These are phyloP conservation scores for Tetragonisca angustula DNA, from an alignment of 2,888 invertebrate species.

Conservation along the genomic window DNA sequence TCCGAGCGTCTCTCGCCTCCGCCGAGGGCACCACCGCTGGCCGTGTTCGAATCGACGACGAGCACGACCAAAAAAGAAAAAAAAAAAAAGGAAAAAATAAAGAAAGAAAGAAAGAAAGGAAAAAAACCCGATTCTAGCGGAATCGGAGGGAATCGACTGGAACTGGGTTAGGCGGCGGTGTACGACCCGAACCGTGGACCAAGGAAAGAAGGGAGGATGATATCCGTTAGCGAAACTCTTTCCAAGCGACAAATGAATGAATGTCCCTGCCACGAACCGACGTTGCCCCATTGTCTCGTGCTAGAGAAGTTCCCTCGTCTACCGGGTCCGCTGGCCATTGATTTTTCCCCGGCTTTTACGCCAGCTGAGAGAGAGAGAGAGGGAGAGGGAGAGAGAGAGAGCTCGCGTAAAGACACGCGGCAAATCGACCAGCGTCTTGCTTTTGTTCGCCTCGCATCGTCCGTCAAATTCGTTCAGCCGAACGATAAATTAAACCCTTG, in stretches of 20 bases:
- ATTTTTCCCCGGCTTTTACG: slow-evolving; percentile 56
- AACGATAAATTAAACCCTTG: slow-evolving; percentile 25
- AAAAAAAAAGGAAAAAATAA: background rate
- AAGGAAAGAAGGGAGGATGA: slow-evolving; percentile 15
- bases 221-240: slow-evolving; percentile 46
- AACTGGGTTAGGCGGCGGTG: slow-evolving; percentile 15
- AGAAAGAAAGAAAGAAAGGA: no score
- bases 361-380: slow-evolving; percentile 10
- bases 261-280: slow-evolving; percentile 35
- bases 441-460: slow-evolving; percentile 25
- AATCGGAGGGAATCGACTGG: background rate
- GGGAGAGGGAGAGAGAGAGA: background rate
- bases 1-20: slow-evolving; percentile 3
- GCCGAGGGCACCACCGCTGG: background rate
- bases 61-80: slow-evolving; percentile 14
- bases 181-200: background rate
- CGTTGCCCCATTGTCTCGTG: slow-evolving; percentile 39
- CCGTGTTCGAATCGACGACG: background rate
- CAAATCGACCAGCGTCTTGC: slow-evolving; percentile 37
- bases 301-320: slow-evolving; percentile 20
- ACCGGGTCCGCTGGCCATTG: slow-evolving; percentile 39
- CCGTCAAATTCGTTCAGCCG: background rate
- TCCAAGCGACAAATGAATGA: slow-evolving; percentile 66
- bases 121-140: no score
- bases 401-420: slow-evolving; percentile 51